Evolutionary conservation across 1,140 invertebrate genomes (phyloP), one percentile per base, ranked within the genome.

Genomic region (Ceratitis capitata): DNA sequence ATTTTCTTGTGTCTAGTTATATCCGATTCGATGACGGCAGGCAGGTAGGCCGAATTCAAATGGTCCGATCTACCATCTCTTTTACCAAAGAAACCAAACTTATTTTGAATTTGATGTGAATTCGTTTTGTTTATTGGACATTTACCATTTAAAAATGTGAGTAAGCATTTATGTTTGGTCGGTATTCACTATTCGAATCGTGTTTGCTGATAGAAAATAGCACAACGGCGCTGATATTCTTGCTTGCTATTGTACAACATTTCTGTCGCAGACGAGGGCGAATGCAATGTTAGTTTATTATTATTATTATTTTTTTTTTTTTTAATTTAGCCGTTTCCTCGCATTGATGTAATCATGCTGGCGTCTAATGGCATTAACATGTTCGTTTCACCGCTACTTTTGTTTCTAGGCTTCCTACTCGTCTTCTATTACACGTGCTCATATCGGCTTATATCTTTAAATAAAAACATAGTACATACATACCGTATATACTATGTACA

Each of bases 311-410:
- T n/a, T n/a, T n/a, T n/a, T n/a, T n/a, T n/a, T 69, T 69, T 19
- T 64, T 29, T 61, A 5, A 3, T 61, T 69, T 39, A 39, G 19
- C 32, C 16, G 14, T 69, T 69, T 69, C 35, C 64, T 35, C 16
- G 14, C n/a, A 26, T 69, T 69, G 14, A 69, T 42, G 32, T 69
- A 39, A 69, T 69, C 64, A 42, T 19, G 4, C 64, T 69, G 64
- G 64, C 64, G 64, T 69, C 64, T 69, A 69, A 69, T 69, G 64
- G 64, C 64, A 69, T 69, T 69, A 69, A 39, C 35, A 69, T 35
- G 32, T 39, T 35, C 39, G 64, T n/a, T 19, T 61, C 26, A 61
- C 3, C 29, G 35, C 64, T 9, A 35, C 35, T 42, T 69, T 69
- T 61, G 7, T 32, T n/a, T 23, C 23, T 32, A 32, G 58, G 26